Base-by-base conservation (phyloP, 2,797 vertebrate species). In the Gymnopithys bicolor region DNA sequence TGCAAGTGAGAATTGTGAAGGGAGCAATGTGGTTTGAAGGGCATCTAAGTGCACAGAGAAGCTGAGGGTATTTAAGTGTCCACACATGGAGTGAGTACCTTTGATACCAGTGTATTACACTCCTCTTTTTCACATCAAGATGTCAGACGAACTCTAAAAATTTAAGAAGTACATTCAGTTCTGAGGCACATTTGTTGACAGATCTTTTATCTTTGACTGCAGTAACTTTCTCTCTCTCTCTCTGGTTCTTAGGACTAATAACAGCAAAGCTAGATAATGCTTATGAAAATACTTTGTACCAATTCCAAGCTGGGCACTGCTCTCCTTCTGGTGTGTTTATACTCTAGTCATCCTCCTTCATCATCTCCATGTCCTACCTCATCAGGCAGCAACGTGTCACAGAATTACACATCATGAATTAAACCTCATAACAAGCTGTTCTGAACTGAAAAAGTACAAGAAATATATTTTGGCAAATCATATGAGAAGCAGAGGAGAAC, bases 331-430 rank as follows among this genome's bases (percentile, higher is more conserved):
- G 33, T 70, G 32, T 1, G 0, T 76, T 96, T 91, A 43, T 48
- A 70, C 55, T 80, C 35, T 43, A 83, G 51, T 73, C 7, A 0
- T 76, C 43, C 64, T 85, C 85, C 77, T 92, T 18, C 87, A 81
- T 76, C 74, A 73, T 80, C 67, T 89, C 52, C 49, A 14, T 76
- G 67, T 94, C 89, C 83, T 95, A 77, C 85, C 80, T 91, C 77
- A 82, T 79, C 70, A 77, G 85, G 85, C 83, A 94, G 85, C 67
- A 87, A 45, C 4, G 80, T 93, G 88, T 91, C 94, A 95, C 85
- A 82, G 66, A 89, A 88, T 64, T 60, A 55, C 52, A 60, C 70
- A 89, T 67, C 14, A 22, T 2, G 2, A 93, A 88, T 81, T 93
- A 67, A 91, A 56, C 56, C 74, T 56, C 77, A 27, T 59, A 84